Evolutionary conservation across 2,113 vertebrate species (phyloP).

Genomic region (Heptranchias perlo): DNA sequence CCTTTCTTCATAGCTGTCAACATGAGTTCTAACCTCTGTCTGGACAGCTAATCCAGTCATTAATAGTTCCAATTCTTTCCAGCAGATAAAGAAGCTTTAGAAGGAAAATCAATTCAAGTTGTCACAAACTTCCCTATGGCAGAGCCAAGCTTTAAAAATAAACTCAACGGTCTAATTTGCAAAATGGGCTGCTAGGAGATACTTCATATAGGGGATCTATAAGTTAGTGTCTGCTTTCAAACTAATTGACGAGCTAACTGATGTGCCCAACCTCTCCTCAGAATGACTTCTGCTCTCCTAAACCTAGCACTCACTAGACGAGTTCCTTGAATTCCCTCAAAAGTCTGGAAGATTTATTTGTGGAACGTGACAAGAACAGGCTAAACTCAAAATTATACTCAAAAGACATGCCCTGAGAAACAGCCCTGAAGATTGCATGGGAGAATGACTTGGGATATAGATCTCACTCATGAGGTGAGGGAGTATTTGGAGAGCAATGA

Average conservation of each 20-base stretch:
- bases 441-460: background rate
- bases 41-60: background rate
- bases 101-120: background rate
- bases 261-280: background rate
- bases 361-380: background rate
- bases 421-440: background rate
- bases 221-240: background rate
- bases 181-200: background rate
- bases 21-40: background rate
- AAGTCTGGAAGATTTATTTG: background rate
- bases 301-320: background rate
- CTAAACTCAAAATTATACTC: background rate
- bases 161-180: background rate
- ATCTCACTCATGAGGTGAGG: background rate
- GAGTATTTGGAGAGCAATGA: background rate
- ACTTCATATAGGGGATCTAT: background rate
- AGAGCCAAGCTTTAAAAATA: slow-evolving; percentile 16
- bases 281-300: background rate
- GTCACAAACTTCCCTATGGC: background rate
- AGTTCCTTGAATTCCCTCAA: background rate
- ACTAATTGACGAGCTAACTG: background rate
- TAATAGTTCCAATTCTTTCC: background rate
- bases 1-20: background rate
- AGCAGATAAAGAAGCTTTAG: background rate
- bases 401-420: background rate